Base-by-base conservation (phyloP, 2,113 vertebrate genomes). In the Tonatia bakeri region DNA sequence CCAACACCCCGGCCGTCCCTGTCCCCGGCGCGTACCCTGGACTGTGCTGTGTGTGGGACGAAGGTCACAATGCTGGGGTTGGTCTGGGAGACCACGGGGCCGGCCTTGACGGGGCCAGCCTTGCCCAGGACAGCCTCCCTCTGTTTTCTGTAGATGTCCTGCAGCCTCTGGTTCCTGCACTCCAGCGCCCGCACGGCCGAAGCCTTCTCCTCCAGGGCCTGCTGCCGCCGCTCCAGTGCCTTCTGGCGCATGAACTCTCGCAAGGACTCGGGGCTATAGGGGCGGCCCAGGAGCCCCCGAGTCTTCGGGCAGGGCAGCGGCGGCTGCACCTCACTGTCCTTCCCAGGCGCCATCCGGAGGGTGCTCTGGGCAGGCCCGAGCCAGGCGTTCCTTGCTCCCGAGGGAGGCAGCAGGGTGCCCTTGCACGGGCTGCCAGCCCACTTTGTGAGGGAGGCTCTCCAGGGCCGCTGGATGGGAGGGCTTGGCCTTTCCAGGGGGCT, bases 61-160 rank as follows among this genome's bases (percentile, higher is more conserved):
- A 97, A 97, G 81, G 97, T 97, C 36, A 97, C 97, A 0, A 97
- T 97, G 96, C 97, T 20, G 0, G 97, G 97, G 26, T 2, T 85
- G 1, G 81, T 94, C 81, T 47, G 91, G 91, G 97, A 97, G 47
- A 97, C 91, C 90, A 95, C 9, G 0, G 94, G 97, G 72, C 16
- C 0, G 0, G 38, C 40, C 40, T 45, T 73, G 43, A 43, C 7
- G 0, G 94, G 96, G 70, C 5, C 0, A 0, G 50, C 84, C 47
- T 16, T 90, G 96, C 87, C 31, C 0, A 76, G 45, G 24, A 81
- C 0, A 0, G 98, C 98, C 96, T 98, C 98, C 82, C 77, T 97
- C 97, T 98, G 98, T 61, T 96, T 98, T 86, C 90, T 96, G 79
- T 98, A 98, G 0, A 98, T 91, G 0, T 98, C 98, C 70, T 96